These are phyloP conservation scores for Clarias platycephalus DNA, from an alignment of 2,797 vertebrate genomes.

Conservation along the genomic window DNA sequence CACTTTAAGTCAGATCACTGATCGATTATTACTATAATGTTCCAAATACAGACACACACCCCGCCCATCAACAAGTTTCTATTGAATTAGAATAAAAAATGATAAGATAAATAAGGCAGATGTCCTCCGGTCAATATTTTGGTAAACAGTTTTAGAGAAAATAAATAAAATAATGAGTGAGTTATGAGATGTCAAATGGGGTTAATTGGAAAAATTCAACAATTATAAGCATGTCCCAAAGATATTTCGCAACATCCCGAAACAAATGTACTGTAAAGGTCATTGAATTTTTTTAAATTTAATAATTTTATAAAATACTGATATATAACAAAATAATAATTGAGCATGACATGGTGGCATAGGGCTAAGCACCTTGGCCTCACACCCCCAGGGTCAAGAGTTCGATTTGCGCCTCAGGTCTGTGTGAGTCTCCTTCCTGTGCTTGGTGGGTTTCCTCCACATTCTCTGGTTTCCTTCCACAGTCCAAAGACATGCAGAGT, in stretches of 20 bases:
- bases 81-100: slow-evolving; percentile 4
- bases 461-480: too few species aligned
- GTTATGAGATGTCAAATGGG: neutral
- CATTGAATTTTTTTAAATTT: neutral
- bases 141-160: slow-evolving; percentile 2
- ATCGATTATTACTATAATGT: neutral
- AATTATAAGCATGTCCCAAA: neutral
- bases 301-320: neutral
- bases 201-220: neutral
- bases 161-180: neutral
- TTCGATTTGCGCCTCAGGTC: too few species aligned
- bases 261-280: neutral
- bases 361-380: too few species aligned
- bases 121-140: neutral
- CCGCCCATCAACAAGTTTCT: neutral
- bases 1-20: neutral
- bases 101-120: neutral
- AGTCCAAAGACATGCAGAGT: too few species aligned
- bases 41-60: neutral
- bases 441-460: too few species aligned
- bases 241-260: neutral
- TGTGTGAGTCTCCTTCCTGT: too few species aligned
- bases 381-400: too few species aligned
- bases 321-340: too few species aligned
- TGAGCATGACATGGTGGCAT: too few species aligned